A percentile compares a stretch with the other conserved stretches of the same genome.
Evolutionary conservation across 2,113 vertebrate species (phyloP).

Genomic region (Brachirus orientalis): DNA sequence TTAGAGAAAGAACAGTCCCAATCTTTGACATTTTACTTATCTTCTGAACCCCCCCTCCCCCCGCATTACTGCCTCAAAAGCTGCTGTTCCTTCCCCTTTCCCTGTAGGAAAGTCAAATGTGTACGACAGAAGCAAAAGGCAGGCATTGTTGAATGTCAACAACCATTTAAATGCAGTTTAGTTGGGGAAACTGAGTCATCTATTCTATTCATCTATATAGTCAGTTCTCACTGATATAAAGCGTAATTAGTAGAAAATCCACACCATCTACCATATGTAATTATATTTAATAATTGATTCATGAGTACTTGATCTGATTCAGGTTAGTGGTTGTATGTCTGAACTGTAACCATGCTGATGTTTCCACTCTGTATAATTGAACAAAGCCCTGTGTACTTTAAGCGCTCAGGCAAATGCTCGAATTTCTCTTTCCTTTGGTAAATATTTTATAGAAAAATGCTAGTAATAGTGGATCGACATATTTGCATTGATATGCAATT

Average conservation of each 20-base stretch:
- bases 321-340: slow-evolving; percentile 28
- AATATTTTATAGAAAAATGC: slow-evolving; percentile 65
- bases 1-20: slow-evolving; percentile 12
- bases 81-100: slow-evolving; percentile 6
- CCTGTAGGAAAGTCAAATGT: slow-evolving; percentile 39
- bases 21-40: slow-evolving; percentile 59
- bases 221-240: slow-evolving; percentile 20
- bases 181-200: too few species aligned
- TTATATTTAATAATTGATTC: too few species aligned
- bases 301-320: too few species aligned
- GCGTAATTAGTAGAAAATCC: slow-evolving; percentile 40
- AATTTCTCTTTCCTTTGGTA: slow-evolving; percentile 47
- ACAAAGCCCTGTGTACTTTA: slow-evolving; percentile 17
- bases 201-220: slow-evolving; percentile 16
- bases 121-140: slow-evolving; percentile 43
- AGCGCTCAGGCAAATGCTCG: slow-evolving; percentile 29
- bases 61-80: not conserved
- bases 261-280: slow-evolving; percentile 25
- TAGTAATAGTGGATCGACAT: slow-evolving; percentile 56
- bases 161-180: slow-evolving; percentile 45
- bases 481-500: slow-evolving; percentile 66
- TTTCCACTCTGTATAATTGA: too few species aligned
- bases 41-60: not conserved
- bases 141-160: slow-evolving; percentile 45
- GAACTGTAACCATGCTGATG: too few species aligned